A percentile compares a stretch with the other conserved stretches of the same genome.
These are phyloP conservation scores for Oppia nitens DNA, from an alignment of 1,140 invertebrate species.

Conservation along the genomic window DNA sequence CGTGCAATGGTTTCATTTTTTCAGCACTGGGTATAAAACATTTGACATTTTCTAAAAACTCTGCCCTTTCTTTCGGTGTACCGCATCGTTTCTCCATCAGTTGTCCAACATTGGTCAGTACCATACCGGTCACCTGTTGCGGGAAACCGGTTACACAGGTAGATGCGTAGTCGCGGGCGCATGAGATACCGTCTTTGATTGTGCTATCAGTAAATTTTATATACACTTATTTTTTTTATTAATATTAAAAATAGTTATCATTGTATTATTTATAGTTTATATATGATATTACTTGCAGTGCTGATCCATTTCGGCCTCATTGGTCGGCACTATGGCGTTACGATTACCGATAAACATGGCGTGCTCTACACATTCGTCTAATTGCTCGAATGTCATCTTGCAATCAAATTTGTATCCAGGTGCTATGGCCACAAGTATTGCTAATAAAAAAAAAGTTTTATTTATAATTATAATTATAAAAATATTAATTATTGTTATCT, in stretches of 20 bases:
- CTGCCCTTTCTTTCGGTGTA: not conserved
- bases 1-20: not conserved
- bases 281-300: slow-evolving; percentile 10
- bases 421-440: no score
- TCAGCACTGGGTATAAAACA: slow-evolving; percentile 1
- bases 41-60: not conserved
- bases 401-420: not conserved
- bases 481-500: no score
- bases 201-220: no score
- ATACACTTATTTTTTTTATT: no score
- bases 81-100: not conserved
- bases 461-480: no score
- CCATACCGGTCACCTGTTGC: not conserved
- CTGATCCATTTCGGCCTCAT: not conserved
- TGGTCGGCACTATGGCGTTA: not conserved
- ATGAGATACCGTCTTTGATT: not conserved
- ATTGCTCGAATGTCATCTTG: not conserved
- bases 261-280: no score
- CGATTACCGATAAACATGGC: not conserved
- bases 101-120: not conserved
- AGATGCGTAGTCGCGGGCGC: not conserved
- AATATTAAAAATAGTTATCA: no score
- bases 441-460: no score
- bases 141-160: not conserved
- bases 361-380: not conserved